Percentiles rank a stretch among this genome's conserved stretches.
These are phyloP conservation scores for Eupithecia inturbata DNA, from an alignment of 2,888 invertebrate genomes.

Conservation along the genomic window DNA sequence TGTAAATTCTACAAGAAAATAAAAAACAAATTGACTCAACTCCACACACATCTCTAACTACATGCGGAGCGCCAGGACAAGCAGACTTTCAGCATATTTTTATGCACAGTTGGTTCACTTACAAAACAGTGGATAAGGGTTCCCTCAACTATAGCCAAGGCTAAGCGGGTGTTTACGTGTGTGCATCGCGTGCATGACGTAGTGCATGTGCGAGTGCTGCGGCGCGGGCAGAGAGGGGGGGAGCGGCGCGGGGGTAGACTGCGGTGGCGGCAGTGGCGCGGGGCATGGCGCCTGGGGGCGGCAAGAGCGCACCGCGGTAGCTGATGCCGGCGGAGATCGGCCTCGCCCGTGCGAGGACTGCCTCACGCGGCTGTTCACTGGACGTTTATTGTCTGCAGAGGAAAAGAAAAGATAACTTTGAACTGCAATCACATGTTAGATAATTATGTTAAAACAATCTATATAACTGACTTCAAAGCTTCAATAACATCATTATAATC, in stretches of 20 bases:
- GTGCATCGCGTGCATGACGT: not conserved
- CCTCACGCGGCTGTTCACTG: not conserved
- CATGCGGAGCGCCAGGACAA: not conserved
- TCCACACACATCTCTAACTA: not conserved
- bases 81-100: not conserved
- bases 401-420: not conserved
- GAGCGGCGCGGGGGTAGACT: not conserved
- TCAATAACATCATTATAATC: too few species aligned
- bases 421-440: not conserved
- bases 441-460: too few species aligned
- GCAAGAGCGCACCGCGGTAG: not conserved
- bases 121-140: not conserved
- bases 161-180: not conserved
- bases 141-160: not conserved
- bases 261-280: not conserved
- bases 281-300: not conserved
- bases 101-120: not conserved
- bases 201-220: not conserved
- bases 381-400: not conserved
- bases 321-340: not conserved
- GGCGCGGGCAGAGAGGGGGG: not conserved
- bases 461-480: too few species aligned
- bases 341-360: not conserved
- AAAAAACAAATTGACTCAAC: not conserved
- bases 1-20: not conserved